Percentiles rank a stretch among this genome's conserved stretches.
phyloP scores from a whole-genome alignment of 2,888 invertebrate genomes.

The Mantis religiosa region DNA sequence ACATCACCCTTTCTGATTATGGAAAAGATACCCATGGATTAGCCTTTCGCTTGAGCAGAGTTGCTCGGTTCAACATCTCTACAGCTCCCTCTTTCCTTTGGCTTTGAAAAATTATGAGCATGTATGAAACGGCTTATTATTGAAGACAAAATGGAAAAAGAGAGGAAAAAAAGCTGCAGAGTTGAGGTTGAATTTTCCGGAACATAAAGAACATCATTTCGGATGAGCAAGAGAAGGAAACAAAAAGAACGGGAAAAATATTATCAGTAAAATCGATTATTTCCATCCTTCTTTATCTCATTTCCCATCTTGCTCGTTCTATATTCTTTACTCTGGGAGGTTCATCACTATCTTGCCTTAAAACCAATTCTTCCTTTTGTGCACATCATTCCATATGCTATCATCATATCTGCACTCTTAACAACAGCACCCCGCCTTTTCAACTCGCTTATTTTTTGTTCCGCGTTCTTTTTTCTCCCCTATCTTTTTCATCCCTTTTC shows the following conservation, averaged over 20 bases:
- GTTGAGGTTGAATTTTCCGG: background rate
- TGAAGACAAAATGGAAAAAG: background rate
- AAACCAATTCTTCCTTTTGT: background rate
- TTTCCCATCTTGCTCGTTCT: background rate
- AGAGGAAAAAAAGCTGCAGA: background rate
- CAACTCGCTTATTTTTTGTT: constrained; percentile 7
- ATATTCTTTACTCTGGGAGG: constrained; percentile 2
- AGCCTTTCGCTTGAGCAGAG: background rate
- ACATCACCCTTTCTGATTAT: too few species aligned
- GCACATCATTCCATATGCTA: background rate
- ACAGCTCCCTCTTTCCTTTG: background rate
- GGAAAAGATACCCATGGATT: background rate
- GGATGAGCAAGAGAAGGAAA: background rate
- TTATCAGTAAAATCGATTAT: constrained; percentile 18
- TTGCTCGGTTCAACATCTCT: background rate
- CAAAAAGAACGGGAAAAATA: constrained; percentile 1
- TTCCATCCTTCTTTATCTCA: constrained; percentile 8
- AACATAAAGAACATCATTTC: constrained; percentile 4
- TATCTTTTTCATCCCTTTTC: background rate
- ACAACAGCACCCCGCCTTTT: background rate
- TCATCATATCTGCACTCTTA: constrained; percentile 4
- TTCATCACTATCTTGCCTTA: constrained; percentile 15
- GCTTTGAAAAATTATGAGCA: background rate
- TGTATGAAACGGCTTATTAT: background rate
- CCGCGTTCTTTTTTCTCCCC: background rate